These are phyloP conservation scores for Rhizomys pruinosus DNA, from an alignment of 2,113 vertebrate species.

Conservation along the genomic window DNA sequence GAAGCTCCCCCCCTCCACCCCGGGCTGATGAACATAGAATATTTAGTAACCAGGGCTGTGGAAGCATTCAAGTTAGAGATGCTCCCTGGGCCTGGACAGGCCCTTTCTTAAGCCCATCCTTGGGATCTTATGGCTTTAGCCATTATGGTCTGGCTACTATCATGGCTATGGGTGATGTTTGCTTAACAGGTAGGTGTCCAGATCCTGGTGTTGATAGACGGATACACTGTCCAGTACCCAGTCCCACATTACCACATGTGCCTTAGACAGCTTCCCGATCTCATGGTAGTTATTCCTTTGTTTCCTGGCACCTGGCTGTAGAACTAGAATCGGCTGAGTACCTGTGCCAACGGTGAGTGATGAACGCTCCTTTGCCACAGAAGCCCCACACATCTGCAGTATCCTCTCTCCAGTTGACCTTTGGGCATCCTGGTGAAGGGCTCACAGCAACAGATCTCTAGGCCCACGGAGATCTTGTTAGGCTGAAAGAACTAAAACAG, in stretches of 20 bases:
- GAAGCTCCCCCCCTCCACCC: neutral
- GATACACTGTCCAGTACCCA: slow-evolving; percentile 95
- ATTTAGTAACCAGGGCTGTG: neutral
- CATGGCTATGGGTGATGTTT: neutral
- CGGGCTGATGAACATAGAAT: neutral
- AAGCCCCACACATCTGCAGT: slow-evolving; percentile 92
- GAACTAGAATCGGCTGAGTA: slow-evolving; percentile 84
- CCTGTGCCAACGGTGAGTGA: slow-evolving; percentile 78
- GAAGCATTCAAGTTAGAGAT: neutral
- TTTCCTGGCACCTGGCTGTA: slow-evolving; percentile 86
- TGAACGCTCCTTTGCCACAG: slow-evolving; percentile 89
- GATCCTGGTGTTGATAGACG: slow-evolving; percentile 88
- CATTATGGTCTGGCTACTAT: neutral
- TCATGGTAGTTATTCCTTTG: slow-evolving; percentile 60
- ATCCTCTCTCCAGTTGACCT: slow-evolving; percentile 94
- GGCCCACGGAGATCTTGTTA: slow-evolving; percentile 91
- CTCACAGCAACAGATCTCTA: slow-evolving; percentile 92
- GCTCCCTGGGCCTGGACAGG: neutral
- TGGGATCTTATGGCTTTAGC: neutral
- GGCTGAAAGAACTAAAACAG: too few species aligned
- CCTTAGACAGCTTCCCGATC: slow-evolving; percentile 82
- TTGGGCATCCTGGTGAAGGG: slow-evolving; percentile 92
- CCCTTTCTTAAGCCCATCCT: neutral
- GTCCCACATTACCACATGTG: slow-evolving; percentile 89
- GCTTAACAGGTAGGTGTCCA: slow-evolving; percentile 85